Evolutionary conservation across 2,797 vertebrate species (phyloP), one percentile per base, ranked within the genome.

Genomic region (Aphelocoma californica): DNA sequence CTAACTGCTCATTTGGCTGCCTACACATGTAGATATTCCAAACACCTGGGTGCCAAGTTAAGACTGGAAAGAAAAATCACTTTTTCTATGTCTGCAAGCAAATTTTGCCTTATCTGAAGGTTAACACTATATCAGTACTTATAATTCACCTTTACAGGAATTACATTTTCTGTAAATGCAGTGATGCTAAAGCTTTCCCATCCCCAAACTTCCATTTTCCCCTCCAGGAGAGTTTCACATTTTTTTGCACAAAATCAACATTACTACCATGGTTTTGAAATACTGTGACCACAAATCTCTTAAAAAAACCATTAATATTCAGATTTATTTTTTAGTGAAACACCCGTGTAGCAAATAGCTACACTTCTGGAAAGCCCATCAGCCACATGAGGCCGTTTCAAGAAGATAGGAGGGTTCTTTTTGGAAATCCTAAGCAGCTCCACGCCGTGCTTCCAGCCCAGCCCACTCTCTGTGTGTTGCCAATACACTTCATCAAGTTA

Each of bases 401-500:
- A 84, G 92, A 85, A 91, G 94, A 93, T 19, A 61, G 54, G 61
- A 58, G 83, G 26, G 78, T 6, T 95, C 47, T 54, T 70, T 78
- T 60, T 34, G 10, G 62, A 84, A 80, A 80, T 42, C 75, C 86
- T 47, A 42, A 83, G n/a, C 36, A 44, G 77, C 45, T 45, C 90
- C 50, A 51, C 50, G 54, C 90, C 79, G 38, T 72, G 70, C 79
- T 72, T 47, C 65, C 78, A 96, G 77, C 88, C 48, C 91, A 69
- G 81, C 58, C 54, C 86, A 4, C 38, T 87, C 9, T 7, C 3
- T 28, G 86, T 18, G 0, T 8, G 62, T 42, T 96, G 95, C 93
- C 74, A 95, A 86, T 64, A 44, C 93, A 93, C 94, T 96, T 96
- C 97, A 90, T 96, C 97, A 93, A 91, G 90, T 86, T 19, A 67